These are phyloP conservation scores for Furcula furcula DNA, from an alignment of 2,888 invertebrate species.

Conservation along the genomic window DNA sequence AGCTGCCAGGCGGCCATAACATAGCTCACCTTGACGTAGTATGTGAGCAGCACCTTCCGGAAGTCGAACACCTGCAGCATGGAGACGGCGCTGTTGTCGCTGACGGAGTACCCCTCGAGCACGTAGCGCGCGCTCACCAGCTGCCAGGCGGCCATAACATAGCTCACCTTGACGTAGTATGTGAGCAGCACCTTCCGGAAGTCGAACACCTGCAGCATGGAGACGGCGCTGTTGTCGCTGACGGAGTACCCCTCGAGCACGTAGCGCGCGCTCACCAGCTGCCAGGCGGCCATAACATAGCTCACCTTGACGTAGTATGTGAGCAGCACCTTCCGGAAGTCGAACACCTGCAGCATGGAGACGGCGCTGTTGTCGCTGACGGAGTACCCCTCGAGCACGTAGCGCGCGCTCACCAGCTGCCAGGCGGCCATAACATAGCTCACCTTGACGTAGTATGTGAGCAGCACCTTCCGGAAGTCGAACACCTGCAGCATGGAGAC, in stretches of 20 bases:
- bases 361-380: slow-evolving; percentile 98
- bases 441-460: slow-evolving; percentile 98
- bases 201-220: slow-evolving; percentile 98
- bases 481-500: slow-evolving; percentile 98
- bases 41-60: slow-evolving; percentile 97
- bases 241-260: slow-evolving; percentile 99
- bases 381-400: slow-evolving; percentile 98
- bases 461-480: slow-evolving; percentile 97
- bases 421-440: slow-evolving; percentile 97
- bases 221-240: slow-evolving; percentile 97
- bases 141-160: slow-evolving; percentile 99
- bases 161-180: slow-evolving; percentile 96
- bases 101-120: slow-evolving; percentile 98
- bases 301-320: slow-evolving; percentile 97
- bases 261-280: slow-evolving; percentile 96
- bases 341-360: slow-evolving; percentile 98
- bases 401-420: slow-evolving; percentile 97
- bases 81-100: slow-evolving; percentile 97
- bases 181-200: slow-evolving; percentile 98
- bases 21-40: slow-evolving; percentile 96
- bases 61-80: slow-evolving; percentile 99
- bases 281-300: slow-evolving; percentile 99
- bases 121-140: slow-evolving; percentile 98
- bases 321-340: slow-evolving; percentile 97
- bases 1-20: slow-evolving; percentile 99